phyloP scores from a whole-genome alignment of 2,888 invertebrate species.

The Acanthosepion pharaonis region DNA sequence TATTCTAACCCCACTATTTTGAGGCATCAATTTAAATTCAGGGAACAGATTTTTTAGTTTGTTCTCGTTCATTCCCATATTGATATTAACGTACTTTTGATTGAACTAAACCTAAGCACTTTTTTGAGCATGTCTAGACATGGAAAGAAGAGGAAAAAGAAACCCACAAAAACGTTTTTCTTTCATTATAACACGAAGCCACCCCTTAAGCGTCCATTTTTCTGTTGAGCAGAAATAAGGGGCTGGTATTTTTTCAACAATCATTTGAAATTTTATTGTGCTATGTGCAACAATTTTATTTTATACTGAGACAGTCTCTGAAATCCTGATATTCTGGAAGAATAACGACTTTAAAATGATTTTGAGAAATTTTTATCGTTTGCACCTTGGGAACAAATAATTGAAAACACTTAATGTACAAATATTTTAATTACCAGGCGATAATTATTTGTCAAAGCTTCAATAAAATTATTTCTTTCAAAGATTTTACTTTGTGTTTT shows the following conservation, averaged over 20 bases:
- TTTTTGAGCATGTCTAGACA: not conserved
- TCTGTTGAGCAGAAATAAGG: not conserved
- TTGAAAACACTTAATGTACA: not conserved
- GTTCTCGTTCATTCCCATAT: not conserved
- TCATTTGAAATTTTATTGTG: not conserved
- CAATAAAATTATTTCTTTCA: conserved; percentile 33
- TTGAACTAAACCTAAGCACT: not conserved
- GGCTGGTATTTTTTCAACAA: not conserved
- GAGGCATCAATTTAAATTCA: not conserved
- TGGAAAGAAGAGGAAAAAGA: not conserved
- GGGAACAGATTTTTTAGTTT: not conserved
- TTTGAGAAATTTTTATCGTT: not conserved
- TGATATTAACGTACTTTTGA: not conserved
- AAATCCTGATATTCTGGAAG: not conserved
- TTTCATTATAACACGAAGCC: not conserved
- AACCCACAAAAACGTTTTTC: not conserved
- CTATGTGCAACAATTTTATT: not conserved
- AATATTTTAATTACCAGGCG: not conserved
- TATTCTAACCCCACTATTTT: not conserved
- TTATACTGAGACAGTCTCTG: not conserved
- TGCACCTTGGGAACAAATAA: not conserved
- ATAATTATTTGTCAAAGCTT: not conserved
- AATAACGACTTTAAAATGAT: not conserved
- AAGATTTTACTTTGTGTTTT: not conserved
- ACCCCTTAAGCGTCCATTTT: not conserved